Evolutionary conservation across 2,797 vertebrate genomes (phyloP), one percentile per base, ranked within the genome.

Genomic region (Nasua narica): DNA sequence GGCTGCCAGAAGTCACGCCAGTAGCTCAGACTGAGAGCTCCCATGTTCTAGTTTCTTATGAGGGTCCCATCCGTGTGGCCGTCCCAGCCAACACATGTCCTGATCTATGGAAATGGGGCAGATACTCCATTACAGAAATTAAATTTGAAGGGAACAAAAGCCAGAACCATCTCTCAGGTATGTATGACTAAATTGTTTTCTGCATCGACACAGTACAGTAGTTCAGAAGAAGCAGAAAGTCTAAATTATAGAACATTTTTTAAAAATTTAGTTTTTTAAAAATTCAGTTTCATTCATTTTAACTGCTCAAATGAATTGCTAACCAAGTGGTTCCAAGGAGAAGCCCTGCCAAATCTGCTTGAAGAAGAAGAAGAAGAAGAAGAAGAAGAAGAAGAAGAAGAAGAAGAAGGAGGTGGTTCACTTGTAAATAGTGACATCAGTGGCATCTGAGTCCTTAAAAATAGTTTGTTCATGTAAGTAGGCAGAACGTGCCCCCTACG

Each of bases 231-330:
- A 79, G 82, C 11, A n/a, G 70, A 58, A 90, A 67, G 37, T 90
- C 81, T 87, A 84, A 91, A 91, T 65, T 58, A 83, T 0, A 56
- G 89, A 93, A 46, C 77, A 65, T 60, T 88, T 70, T 72, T 72
- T 69, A 12, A 62, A 46, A 93, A 74, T 84, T 67, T 60, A 77
- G 46, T 78, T 91, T 87, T 72, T 72, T 74, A 12, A 62, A 46
- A 93, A 74, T 84, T 67, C 67, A 77, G 46, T 78, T 90, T 87
- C 83, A 56, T 60, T 95, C 87, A 78, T 94, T 93, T 77, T 69
- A 93, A 85, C 58, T 46, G 50, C 48, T 95, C 65, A 90, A 78
- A 35, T 32, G 58, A 81, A 94, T 37, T 78, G 58, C 83, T 87
- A 76, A 72, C 74, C 18, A 83, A 81, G 56, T 46, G 29, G 29